These are phyloP conservation scores for Lophius piscatorius DNA, from an alignment of 2,113 vertebrate genomes.

Conservation along the genomic window DNA sequence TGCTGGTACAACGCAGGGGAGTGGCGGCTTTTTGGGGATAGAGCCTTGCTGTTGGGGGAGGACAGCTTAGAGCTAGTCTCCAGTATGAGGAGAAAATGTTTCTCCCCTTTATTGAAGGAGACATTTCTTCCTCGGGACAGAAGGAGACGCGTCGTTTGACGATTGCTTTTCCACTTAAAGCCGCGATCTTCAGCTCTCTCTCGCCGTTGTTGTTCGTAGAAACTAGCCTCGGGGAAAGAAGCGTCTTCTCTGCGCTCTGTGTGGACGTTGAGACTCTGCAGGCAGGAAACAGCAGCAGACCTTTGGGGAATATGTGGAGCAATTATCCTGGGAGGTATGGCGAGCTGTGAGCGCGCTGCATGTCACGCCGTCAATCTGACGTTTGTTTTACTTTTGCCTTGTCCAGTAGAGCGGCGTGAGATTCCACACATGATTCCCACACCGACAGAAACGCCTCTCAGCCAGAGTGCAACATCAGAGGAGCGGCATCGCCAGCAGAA, in stretches of 20 bases:
- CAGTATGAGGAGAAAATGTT: no score
- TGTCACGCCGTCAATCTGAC: slow-evolving; percentile 43
- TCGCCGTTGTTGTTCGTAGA: no score
- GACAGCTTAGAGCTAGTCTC: no score
- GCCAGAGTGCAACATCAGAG: background rate
- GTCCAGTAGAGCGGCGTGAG: slow-evolving; percentile 18
- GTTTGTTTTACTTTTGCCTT: slow-evolving; percentile 51
- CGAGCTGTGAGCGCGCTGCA: slow-evolving; percentile 39
- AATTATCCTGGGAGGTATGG: slow-evolving; percentile 61
- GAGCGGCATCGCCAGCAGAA: background rate
- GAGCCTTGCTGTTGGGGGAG: no score
- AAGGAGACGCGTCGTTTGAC: no score
- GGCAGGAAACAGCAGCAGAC: slow-evolving; percentile 35
- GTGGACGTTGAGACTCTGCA: slow-evolving; percentile 40
- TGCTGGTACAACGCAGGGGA: no score
- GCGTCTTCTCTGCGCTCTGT: slow-evolving; percentile 16
- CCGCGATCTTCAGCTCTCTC: no score
- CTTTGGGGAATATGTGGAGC: slow-evolving; percentile 35
- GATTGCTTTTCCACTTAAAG: no score
- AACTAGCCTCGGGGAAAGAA: background rate
- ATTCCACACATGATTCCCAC: slow-evolving; percentile 25
- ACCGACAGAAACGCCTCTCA: background rate
- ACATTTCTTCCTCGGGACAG: no score
- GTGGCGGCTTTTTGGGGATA: no score
- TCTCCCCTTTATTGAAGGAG: no score